Conservation (phyloP, 2,888 invertebrate genomes). For the Aphrophora alni region DNA sequence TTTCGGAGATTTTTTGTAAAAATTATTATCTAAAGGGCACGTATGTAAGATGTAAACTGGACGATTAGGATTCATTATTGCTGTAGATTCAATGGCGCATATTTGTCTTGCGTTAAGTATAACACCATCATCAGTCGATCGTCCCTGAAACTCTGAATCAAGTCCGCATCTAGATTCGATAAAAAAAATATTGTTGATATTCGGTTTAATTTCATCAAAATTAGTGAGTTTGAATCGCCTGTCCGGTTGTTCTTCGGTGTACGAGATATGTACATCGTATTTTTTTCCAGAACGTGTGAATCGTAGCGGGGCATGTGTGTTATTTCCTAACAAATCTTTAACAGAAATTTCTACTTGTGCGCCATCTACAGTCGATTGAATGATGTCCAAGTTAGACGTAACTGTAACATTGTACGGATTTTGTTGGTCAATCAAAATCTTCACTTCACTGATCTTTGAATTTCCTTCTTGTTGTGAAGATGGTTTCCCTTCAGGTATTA, state of each 20-base stretch:
- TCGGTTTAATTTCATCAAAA: slow-evolving; percentile 22
- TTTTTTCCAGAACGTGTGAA: not conserved
- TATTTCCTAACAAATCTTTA: slow-evolving; percentile 13
- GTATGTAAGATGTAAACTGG: slow-evolving; percentile 32
- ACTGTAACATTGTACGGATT: slow-evolving; percentile 21
- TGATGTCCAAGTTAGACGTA: slow-evolving; percentile 9
- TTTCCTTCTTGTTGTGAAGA: no score
- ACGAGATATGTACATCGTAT: not conserved
- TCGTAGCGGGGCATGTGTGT: not conserved
- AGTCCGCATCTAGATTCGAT: slow-evolving; percentile 30
- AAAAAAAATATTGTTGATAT: slow-evolving; percentile 16
- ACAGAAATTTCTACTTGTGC: slow-evolving; percentile 22
- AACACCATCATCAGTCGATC: slow-evolving; percentile 11
- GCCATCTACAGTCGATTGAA: not conserved
- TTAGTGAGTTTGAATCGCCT: not conserved
- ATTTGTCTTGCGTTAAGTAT: slow-evolving; percentile 31
- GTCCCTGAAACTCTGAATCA: not conserved
- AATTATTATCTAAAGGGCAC: slow-evolving; percentile 30
- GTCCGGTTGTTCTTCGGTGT: not conserved
- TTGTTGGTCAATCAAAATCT: not conserved
- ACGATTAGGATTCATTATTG: slow-evolving; percentile 26
- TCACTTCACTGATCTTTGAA: not conserved
- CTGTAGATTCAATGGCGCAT: slow-evolving; percentile 38
- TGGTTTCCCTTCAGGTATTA: not conserved
- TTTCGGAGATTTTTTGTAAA: slow-evolving; percentile 16